Base-by-base conservation (phyloP, 2,113 vertebrate genomes). In the Proterorhinus semilunaris region DNA sequence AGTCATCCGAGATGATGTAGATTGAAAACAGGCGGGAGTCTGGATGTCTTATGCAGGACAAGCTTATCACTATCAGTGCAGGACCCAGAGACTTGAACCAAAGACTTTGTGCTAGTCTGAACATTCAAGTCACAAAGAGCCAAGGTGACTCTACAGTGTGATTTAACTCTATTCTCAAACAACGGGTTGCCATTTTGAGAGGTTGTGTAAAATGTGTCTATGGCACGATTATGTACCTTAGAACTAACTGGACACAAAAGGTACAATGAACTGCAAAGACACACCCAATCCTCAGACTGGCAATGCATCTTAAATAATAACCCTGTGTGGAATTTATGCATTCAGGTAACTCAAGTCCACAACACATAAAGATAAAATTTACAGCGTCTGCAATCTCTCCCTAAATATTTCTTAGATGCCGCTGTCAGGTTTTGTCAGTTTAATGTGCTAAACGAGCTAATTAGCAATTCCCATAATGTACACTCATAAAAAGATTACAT, bases 371-470 rank as follows among this genome's bases (percentile, higher is more conserved):
- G 58, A 45, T 44, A 8, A 45, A 61, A 61, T 61, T 61, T 61
- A 44, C 58, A 61, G 42, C 6, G 36, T n/a, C 36, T n/a, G 58
- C 58, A 61, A n/a, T 61, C 42, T 61, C 42, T 61, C 42, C 58
- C 58, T 45, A 61, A 61, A 61, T 61, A 61, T 61, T 61, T 61
- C 58, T 61, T 44, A 43, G 58, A 44, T 61, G 58, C 58, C 13
- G 42, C 58, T n/a, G 58, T 61, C 58, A 61, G 3, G 58, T 61
- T 61, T 15, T 61, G 58, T 61, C 62, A 63, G 62, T 63, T 63
- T 61, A 47, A 63, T 63, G 62, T 63, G 46, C 44, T 63, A 63
- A 63, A 63, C 47, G 62, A 46, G 16, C 62, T 48, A 47, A 63
- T 63, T 63, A 63, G 62, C 62, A 46, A 47, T 63, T 48, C 46